A percentile compares a stretch with the other conserved stretches of the same genome.
Conservation (phyloP, 2,888 invertebrate species). For the Synergus laeviventris region DNA sequence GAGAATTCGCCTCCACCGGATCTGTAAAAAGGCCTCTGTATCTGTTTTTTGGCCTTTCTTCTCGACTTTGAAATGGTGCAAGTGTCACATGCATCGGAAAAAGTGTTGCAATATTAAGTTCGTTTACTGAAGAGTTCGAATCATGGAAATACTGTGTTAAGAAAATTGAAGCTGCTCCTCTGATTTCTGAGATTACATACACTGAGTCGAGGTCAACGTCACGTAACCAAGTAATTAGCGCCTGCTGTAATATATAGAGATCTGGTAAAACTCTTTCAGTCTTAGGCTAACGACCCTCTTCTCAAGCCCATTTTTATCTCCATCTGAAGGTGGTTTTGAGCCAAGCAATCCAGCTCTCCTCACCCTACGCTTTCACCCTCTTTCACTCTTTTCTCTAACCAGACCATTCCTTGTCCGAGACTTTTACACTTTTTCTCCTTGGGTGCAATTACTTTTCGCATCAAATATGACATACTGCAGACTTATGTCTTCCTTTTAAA, state of each 20-base stretch:
- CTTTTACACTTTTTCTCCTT: conserved; percentile 36
- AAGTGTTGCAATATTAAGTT: background rate
- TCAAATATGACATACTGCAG: conserved; percentile 30
- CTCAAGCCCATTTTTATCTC: conserved; percentile 47
- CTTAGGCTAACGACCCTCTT: conserved; percentile 56
- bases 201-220: background rate
- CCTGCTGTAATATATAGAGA: conserved; percentile 50
- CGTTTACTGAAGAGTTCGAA: background rate
- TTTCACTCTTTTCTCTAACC: conserved; percentile 28
- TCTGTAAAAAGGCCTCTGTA: conserved; percentile 31
- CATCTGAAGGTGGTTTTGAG: conserved; percentile 46
- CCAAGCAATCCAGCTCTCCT: conserved; percentile 43
- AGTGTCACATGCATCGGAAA: background rate
- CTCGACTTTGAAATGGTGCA: background rate
- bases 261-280: conserved; percentile 54
- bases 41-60: background rate
- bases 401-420: conserved; percentile 36
- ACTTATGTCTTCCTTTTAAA: conserved; percentile 5
- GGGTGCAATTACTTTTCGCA: conserved; percentile 23
- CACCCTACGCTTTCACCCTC: conserved; percentile 3
- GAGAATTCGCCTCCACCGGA: conserved; percentile 33
- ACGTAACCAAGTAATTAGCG: conserved; percentile 51
- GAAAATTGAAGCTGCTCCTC: background rate
- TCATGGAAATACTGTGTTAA: background rate
- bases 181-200: background rate